Evolutionary conservation across 2,113 vertebrate genomes (phyloP).

Genomic region (Labeo rohita): DNA sequence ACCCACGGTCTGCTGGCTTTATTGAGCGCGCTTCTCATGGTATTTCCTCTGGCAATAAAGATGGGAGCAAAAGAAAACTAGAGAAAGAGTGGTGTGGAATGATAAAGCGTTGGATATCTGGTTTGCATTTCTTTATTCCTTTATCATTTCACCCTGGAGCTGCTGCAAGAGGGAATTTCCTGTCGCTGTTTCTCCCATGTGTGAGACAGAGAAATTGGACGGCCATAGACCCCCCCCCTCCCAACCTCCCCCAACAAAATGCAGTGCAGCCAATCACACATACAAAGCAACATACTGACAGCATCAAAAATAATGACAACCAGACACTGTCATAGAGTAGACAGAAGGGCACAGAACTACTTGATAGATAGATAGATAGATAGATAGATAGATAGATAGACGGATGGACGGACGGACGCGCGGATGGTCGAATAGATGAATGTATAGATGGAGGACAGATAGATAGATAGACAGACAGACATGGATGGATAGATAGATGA

Average conservation of each 20-base stretch:
- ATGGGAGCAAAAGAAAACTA: slow-evolving; percentile 36
- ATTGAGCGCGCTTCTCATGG: slow-evolving; percentile 30
- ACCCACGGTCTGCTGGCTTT: slow-evolving; percentile 57
- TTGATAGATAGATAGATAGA: not conserved
- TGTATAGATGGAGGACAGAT: not conserved
- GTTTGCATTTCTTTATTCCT: slow-evolving; percentile 77
- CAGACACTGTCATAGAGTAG: slow-evolving; percentile 68
- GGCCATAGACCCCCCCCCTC: slow-evolving; percentile 60
- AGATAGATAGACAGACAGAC: not conserved
- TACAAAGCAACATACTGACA: slow-evolving; percentile 76
- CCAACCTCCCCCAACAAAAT: slow-evolving; percentile 51
- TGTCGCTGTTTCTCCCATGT: slow-evolving; percentile 79
- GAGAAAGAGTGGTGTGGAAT: slow-evolving; percentile 63
- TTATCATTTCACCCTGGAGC: slow-evolving; percentile 80
- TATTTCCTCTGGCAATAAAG: slow-evolving; percentile 64
- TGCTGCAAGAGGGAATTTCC: slow-evolving; percentile 77
- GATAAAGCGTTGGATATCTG: slow-evolving; percentile 75
- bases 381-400: not conserved
- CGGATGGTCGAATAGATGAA: too few species aligned
- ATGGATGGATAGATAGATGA: not conserved
- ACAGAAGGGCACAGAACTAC: slow-evolving; percentile 31
- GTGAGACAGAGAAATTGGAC: slow-evolving; percentile 77
- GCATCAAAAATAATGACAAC: slow-evolving; percentile 78
- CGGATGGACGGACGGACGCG: too few species aligned
- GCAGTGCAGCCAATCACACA: slow-evolving; percentile 69